These are phyloP conservation scores for Aphelocoma californica DNA, from an alignment of 2,797 vertebrate genomes.

Conservation along the genomic window DNA sequence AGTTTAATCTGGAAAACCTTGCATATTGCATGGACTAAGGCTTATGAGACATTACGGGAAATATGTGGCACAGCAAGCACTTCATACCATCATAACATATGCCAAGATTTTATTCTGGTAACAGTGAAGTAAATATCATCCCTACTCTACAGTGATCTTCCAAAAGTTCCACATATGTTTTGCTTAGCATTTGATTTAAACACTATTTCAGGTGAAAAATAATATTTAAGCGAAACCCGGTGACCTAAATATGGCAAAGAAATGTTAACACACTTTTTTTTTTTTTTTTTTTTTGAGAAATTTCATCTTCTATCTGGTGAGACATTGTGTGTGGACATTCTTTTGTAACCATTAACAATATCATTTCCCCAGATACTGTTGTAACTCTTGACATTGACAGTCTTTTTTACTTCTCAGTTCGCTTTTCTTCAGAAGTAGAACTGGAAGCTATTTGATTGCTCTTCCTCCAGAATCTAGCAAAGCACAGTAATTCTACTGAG, in stretches of 20 bases:
- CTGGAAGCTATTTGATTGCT: neutral
- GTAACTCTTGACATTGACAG: neutral
- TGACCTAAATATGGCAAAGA: neutral
- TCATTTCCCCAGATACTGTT: neutral
- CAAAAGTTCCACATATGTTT: neutral
- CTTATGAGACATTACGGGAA: neutral
- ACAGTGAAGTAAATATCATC: neutral
- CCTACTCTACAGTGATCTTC: neutral
- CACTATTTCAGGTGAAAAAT: neutral
- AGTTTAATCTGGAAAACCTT: slow-evolving; percentile 15
- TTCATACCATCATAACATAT: neutral
- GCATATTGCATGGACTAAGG: neutral
- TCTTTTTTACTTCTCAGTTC: neutral
- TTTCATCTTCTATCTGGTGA: neutral
- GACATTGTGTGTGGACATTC: neutral
- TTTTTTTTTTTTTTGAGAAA: neutral
- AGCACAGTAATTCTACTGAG: neutral
- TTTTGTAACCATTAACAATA: neutral
- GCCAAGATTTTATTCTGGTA: neutral
- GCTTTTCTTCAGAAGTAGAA: neutral
- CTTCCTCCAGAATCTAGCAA: neutral
- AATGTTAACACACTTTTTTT: neutral
- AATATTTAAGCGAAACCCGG: neutral
- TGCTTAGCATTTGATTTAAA: neutral
- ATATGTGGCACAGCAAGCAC: neutral